Percentiles rank a stretch among this genome's conserved stretches.
Evolutionary conservation across 2,113 vertebrate species (phyloP).

Genomic region (Ictalurus furcatus): DNA sequence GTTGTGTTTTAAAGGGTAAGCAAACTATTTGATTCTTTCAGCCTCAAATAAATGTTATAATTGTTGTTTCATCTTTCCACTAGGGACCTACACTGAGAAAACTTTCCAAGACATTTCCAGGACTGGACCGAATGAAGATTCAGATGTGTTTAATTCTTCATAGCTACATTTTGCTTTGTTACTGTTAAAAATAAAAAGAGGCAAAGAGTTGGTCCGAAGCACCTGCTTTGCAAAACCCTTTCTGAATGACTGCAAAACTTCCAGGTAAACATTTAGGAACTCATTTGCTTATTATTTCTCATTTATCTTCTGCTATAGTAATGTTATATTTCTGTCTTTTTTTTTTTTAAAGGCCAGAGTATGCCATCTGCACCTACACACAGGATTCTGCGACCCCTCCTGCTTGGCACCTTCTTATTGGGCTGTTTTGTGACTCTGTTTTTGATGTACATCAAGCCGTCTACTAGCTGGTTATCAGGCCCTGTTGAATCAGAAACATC

Average conservation of each 20-base stretch:
- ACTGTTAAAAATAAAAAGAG: background rate
- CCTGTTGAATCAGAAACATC: constrained; percentile 88
- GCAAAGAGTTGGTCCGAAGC: constrained; percentile 39
- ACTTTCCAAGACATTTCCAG: constrained; percentile 50
- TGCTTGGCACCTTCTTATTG: constrained; percentile 85
- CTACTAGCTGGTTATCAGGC: constrained; percentile 88
- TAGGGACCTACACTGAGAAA: constrained; percentile 64
- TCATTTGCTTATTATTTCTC: background rate
- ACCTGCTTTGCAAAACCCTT: constrained; percentile 50
- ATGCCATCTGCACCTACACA: constrained; percentile 90
- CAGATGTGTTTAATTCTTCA: constrained; percentile 33
- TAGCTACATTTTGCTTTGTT: constrained; percentile 16
- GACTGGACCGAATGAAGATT: constrained; percentile 25
- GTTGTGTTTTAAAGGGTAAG: background rate
- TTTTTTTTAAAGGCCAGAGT: constrained; percentile 81
- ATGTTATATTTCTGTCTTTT: constrained; percentile 3
- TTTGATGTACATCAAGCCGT: constrained; percentile 95
- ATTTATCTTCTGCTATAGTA: background rate
- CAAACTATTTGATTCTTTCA: background rate
- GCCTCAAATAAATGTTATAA: constrained; percentile 31
- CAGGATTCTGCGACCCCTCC: constrained; percentile 92
- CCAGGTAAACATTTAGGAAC: constrained; percentile 63
- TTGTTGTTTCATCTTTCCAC: constrained; percentile 34
- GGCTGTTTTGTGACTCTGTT: constrained; percentile 93
- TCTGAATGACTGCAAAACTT: constrained; percentile 68